These are phyloP conservation scores for Drosophila subpulchrella DNA, from an alignment of 1,140 invertebrate genomes.

Conservation along the genomic window DNA sequence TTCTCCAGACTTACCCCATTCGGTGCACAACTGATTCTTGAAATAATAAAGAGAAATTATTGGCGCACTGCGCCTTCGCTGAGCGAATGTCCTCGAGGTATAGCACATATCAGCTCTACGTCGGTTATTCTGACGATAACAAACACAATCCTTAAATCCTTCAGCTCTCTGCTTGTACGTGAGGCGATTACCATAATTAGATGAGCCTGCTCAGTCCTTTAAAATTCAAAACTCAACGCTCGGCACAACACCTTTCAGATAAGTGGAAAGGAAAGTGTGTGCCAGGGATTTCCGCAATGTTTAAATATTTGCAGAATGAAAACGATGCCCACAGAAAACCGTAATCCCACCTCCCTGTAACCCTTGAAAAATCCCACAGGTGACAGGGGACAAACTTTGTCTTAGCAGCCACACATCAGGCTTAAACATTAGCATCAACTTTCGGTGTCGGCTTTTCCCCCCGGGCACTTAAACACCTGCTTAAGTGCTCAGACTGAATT, in stretches of 20 bases:
- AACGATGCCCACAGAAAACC: conserved; percentile 20
- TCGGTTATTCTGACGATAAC: not conserved
- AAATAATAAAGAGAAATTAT: conserved; percentile 38
- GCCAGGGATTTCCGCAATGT: conserved; percentile 38
- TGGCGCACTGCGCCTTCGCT: conserved; percentile 18
- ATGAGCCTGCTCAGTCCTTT: conserved; percentile 24
- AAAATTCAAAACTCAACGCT: conserved; percentile 35
- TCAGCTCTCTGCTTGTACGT: conserved; percentile 27
- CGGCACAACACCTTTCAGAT: conserved; percentile 36
- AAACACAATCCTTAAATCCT: not conserved
- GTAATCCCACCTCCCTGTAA: not conserved
- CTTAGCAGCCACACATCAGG: conserved; percentile 46
- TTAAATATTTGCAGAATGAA: conserved; percentile 64
- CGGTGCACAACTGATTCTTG: conserved; percentile 16
- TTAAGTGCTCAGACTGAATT: conserved; percentile 40
- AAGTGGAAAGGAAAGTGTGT: conserved; percentile 13
- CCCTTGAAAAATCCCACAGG: conserved; percentile 32
- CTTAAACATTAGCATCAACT: conserved; percentile 36
- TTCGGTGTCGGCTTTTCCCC: conserved; percentile 33
- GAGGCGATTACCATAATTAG: conserved; percentile 63
- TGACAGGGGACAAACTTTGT: conserved; percentile 53
- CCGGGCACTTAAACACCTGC: conserved; percentile 41
- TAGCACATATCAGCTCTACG: not conserved
- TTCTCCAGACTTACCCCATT: conserved; percentile 16
- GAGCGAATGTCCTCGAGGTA: not conserved